Percentiles rank a stretch among this genome's conserved stretches.
Conservation (phyloP, 2,113 vertebrate genomes). For the Heloderma charlesbogerti region DNA sequence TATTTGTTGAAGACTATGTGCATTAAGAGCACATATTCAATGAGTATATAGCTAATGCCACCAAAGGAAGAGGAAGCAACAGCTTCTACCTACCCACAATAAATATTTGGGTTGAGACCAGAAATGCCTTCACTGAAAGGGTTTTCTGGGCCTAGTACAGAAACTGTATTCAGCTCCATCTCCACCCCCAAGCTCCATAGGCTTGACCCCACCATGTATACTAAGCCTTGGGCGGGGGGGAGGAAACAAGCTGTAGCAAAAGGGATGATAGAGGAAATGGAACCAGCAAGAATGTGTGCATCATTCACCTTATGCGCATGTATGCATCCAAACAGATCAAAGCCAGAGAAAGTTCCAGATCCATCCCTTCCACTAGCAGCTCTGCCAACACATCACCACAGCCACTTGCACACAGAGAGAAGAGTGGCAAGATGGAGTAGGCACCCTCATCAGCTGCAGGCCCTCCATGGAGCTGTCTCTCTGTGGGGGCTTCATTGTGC, state of each 20-base stretch:
- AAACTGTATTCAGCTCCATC: not conserved
- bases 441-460: not conserved
- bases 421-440: not conserved
- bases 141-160: not conserved
- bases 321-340: too few relatives aligned
- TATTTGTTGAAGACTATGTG: not conserved
- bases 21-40: not conserved
- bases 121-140: not conserved
- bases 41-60: not conserved
- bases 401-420: not conserved
- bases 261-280: not conserved
- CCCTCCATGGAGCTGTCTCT: not conserved
- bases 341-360: not conserved
- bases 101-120: not conserved
- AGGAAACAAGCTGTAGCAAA: not conserved
- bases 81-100: not conserved
- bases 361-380: not conserved
- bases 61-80: not conserved
- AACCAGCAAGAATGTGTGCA: not conserved
- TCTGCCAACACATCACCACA: not conserved
- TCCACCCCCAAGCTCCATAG: not conserved
- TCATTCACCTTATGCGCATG: too few relatives aligned
- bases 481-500: not conserved
- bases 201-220: not conserved
- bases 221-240: not conserved